Percentiles rank a stretch among this genome's conserved stretches.
Evolutionary conservation across 2,888 invertebrate genomes (phyloP).

Genomic region (Apodemia duryi): DNA sequence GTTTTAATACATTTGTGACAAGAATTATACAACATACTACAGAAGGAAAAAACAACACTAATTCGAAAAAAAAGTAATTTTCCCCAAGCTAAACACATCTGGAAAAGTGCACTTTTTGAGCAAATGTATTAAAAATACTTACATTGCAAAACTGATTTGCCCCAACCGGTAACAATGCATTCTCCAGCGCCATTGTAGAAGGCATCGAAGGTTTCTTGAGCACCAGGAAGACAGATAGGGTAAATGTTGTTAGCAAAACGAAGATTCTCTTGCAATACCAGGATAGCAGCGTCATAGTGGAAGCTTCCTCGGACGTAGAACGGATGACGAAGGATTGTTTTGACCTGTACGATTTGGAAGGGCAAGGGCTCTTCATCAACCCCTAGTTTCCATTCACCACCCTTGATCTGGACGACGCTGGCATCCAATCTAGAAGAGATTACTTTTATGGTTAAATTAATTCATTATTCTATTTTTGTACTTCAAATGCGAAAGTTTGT

Average conservation of each 20-base stretch:
- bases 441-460: no score
- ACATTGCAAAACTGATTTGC: conserved; percentile 88
- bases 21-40: no score
- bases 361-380: conserved; percentile 89
- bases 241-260: conserved; percentile 85
- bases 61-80: no score
- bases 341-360: conserved; percentile 87
- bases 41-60: no score
- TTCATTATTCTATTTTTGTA: no score
- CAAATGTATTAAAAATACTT: conserved; percentile 41
- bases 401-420: conserved; percentile 85
- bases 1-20: no score
- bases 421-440: conserved; percentile 74
- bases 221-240: conserved; percentile 83
- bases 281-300: conserved; percentile 85
- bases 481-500: no score
- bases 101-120: no score
- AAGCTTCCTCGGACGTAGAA: conserved; percentile 80
- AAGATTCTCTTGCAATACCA: conserved; percentile 82
- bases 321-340: conserved; percentile 85
- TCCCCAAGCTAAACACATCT: no score
- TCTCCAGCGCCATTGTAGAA: conserved; percentile 79
- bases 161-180: conserved; percentile 91
- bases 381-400: conserved; percentile 91
- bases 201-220: conserved; percentile 70